phyloP scores from a whole-genome alignment of 2,888 invertebrate species.

The Cerceris rybyensis region DNA sequence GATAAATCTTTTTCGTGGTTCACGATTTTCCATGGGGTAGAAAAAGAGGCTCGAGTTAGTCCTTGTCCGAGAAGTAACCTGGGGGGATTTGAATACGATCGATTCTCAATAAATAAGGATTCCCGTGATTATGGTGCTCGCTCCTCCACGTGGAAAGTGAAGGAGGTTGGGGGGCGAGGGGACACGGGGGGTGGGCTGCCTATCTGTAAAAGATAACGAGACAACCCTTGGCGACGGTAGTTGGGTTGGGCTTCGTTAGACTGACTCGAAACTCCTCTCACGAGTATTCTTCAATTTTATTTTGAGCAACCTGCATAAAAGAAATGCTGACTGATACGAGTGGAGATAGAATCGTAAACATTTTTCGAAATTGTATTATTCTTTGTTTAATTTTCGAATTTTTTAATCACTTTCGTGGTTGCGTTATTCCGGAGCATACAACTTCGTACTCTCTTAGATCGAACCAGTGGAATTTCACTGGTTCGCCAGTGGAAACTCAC shows the following conservation, averaged over 20 bases:
- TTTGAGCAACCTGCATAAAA: slow-evolving; percentile 36
- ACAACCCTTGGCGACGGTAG: slow-evolving; percentile 69
- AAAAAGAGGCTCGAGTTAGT: slow-evolving; percentile 54
- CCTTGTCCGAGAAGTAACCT: slow-evolving; percentile 41
- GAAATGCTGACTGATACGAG: slow-evolving; percentile 12
- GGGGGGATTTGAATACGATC: slow-evolving; percentile 76
- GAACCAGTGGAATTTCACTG: too few relatives aligned
- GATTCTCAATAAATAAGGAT: slow-evolving; percentile 78
- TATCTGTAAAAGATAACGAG: slow-evolving; percentile 76
- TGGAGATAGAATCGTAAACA: not conserved
- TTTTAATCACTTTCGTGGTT: not conserved
- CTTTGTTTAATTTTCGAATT: not conserved
- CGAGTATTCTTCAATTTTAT: slow-evolving; percentile 54
- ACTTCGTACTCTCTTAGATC: too few relatives aligned
- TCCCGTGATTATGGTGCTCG: slow-evolving; percentile 74
- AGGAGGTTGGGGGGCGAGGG: slow-evolving; percentile 48
- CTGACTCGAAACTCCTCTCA: slow-evolving; percentile 53
- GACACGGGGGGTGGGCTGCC: slow-evolving; percentile 61
- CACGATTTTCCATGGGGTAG: slow-evolving; percentile 42
- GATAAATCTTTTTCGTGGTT: slow-evolving; percentile 58
- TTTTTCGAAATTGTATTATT: not conserved
- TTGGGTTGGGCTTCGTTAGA: slow-evolving; percentile 68
- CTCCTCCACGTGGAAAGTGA: slow-evolving; percentile 62
- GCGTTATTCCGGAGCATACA: too few relatives aligned
- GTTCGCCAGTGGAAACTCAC: too few relatives aligned